These are phyloP conservation scores for Falco peregrinus DNA, from an alignment of 2,797 vertebrate species.

Conservation along the genomic window DNA sequence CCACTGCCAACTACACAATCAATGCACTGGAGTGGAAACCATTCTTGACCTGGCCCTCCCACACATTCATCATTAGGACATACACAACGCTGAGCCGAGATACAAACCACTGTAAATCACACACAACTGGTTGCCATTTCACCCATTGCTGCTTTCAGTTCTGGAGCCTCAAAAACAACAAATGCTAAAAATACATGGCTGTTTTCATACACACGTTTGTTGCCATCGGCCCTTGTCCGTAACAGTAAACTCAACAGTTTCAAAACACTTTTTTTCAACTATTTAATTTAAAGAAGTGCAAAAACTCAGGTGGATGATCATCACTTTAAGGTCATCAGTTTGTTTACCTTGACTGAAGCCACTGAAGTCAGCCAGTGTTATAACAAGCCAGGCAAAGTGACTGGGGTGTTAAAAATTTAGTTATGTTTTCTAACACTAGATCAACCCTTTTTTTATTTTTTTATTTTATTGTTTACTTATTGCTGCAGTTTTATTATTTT, in stretches of 20 bases:
- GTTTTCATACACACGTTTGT: background rate
- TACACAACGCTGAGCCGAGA: background rate
- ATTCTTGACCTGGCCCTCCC: conserved; percentile 55
- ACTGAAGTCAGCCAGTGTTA: background rate
- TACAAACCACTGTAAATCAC: background rate
- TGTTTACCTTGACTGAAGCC: background rate
- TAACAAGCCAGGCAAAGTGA: background rate
- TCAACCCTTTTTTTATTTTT: background rate
- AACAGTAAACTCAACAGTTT: background rate
- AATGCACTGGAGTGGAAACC: conserved; percentile 64
- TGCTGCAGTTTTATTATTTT: background rate
- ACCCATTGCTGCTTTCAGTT: background rate
- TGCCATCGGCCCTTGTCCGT: background rate
- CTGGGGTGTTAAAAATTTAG: background rate
- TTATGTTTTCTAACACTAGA: background rate
- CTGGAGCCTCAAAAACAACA: background rate
- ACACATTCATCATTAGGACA: conserved; percentile 36
- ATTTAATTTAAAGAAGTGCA: background rate
- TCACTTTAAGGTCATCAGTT: background rate
- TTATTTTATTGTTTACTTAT: background rate
- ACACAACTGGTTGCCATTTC: background rate
- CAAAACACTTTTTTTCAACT: background rate
- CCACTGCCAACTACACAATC: conserved; percentile 56
- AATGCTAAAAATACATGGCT: rapidly evolving
- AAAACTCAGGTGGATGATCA: background rate